Percentiles rank a stretch among this genome's conserved stretches.
Conservation (phyloP, 92 coral and sea anemone species). For the Palythoa caribaeorum region DNA sequence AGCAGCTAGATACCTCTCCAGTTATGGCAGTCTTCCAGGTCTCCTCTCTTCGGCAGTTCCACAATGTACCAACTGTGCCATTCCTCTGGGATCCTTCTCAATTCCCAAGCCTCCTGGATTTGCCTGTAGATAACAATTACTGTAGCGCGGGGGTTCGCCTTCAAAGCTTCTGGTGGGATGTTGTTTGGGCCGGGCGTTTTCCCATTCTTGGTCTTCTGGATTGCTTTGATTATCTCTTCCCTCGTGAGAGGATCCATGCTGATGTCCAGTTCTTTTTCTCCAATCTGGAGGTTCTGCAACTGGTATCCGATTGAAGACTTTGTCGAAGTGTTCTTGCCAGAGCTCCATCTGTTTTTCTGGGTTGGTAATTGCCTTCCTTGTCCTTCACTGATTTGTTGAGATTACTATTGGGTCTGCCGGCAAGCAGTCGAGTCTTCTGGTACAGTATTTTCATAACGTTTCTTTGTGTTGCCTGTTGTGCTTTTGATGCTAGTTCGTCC, state of each 20-base stretch:
- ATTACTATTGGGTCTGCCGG: too few relatives aligned
- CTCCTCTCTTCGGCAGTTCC: constrained; percentile 26
- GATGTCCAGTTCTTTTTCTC: neutral
- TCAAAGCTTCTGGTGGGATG: constrained; percentile 11
- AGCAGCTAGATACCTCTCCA: neutral
- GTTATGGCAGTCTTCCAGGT: neutral
- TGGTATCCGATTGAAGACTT: neutral
- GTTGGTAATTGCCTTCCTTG: neutral
- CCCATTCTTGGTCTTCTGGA: constrained; percentile 3
- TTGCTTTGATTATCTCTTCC: neutral
- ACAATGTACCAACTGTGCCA: constrained; percentile 2
- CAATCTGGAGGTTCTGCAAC: neutral
- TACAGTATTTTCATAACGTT: neutral
- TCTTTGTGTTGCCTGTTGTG: neutral
- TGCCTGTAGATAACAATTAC: neutral
- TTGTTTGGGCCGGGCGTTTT: neutral
- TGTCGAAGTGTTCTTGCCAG: neutral
- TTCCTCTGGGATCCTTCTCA: constrained; percentile 10
- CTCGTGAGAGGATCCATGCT: neutral
- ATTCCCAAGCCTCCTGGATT: constrained; percentile 12
- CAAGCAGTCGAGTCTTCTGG: neutral
- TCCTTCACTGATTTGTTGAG: neutral
- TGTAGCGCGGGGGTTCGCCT: constrained; percentile 3
- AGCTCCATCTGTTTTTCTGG: neutral
- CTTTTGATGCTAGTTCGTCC: constrained; percentile 3